These are phyloP conservation scores for Parasteatoda lunata DNA, from an alignment of 2,888 invertebrate species.

Conservation along the genomic window DNA sequence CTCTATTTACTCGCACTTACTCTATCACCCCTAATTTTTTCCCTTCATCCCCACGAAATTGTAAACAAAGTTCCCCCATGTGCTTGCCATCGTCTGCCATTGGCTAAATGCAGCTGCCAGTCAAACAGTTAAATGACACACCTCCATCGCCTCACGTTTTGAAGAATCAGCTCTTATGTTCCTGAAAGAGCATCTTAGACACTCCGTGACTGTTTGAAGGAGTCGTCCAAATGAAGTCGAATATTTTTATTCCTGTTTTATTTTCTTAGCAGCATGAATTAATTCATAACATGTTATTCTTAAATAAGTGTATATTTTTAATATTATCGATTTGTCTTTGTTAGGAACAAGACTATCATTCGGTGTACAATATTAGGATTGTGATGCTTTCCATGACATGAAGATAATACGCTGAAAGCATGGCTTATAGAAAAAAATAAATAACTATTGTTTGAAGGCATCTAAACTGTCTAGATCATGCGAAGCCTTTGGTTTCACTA, in stretches of 20 bases:
- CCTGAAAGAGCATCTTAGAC: constrained; percentile 4
- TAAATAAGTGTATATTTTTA: too few relatives aligned
- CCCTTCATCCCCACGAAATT: constrained; percentile 3
- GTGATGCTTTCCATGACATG: too few relatives aligned
- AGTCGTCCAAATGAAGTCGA: background rate
- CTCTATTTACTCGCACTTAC: too few relatives aligned
- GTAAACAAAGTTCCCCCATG: constrained; percentile 61
- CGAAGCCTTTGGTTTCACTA: background rate
- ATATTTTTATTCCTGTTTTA: background rate
- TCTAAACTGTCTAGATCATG: constrained; percentile 3
- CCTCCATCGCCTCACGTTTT: constrained; percentile 35
- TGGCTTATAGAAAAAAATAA: background rate
- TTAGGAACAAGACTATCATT: too few relatives aligned
- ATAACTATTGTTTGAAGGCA: background rate
- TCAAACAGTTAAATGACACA: constrained; percentile 26
- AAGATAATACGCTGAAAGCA: background rate
- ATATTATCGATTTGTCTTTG: too few relatives aligned
- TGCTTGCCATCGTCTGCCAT: constrained; percentile 14
- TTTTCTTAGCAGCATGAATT: too few relatives aligned
- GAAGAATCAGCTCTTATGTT: constrained; percentile 41
- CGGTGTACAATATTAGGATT: too few relatives aligned
- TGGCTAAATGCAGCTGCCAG: constrained; percentile 39
- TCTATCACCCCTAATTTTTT: background rate
- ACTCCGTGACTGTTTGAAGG: background rate
- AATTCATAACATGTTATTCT: too few relatives aligned